Base-by-base conservation (phyloP, 1,140 invertebrate genomes). In the Drosophila kepulauana region DNA sequence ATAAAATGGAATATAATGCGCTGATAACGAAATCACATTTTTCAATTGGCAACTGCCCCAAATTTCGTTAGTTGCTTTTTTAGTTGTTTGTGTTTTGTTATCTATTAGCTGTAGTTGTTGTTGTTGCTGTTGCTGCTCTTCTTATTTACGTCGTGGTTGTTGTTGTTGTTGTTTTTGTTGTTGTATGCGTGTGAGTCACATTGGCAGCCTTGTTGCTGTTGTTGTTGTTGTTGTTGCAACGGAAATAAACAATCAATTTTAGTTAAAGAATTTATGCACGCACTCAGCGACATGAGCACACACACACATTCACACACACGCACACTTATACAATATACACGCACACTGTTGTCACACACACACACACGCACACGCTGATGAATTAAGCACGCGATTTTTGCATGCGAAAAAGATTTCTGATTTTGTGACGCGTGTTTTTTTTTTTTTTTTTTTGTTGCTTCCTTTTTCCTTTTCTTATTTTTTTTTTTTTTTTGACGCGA, bases 241-340 rank as follows among this genome's bases (percentile, higher is more conserved):
- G 85, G 85, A 89, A 89, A 89, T 89, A 89, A 89, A 89, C 85
- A 89, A 89, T 89, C 85, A 89, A 89, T 89, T 89, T 90, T 90
- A 89, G 85, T 89, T 89, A 89, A 89, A 90, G 81, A 90, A 90
- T 89, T 85, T 90, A 89, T 69, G 79, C 82, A 73, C 82, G 66
- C 79, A 82, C 68, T 86, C 59, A 78, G 57, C 64, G 70, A 81
- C 76, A 82, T 72, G 43, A 11, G 56, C 54, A 69, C 70, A 63
- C 61, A 71, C 61, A 79, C 62, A 46, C 38, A 51, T 28, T 57
- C 57, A 51, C 30, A 45, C 58, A 28, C 62, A 54, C 35, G 46
- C 58, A 62, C 51, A 25, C 41, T n/a, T 6, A 10, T 13, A 64
- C 61, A 57, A 57, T 33, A 33, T 8, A 8, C 35, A 75, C 59